Base-by-base conservation (phyloP, 1,140 invertebrate genomes). In the Dendrolimus kikuchii region DNA sequence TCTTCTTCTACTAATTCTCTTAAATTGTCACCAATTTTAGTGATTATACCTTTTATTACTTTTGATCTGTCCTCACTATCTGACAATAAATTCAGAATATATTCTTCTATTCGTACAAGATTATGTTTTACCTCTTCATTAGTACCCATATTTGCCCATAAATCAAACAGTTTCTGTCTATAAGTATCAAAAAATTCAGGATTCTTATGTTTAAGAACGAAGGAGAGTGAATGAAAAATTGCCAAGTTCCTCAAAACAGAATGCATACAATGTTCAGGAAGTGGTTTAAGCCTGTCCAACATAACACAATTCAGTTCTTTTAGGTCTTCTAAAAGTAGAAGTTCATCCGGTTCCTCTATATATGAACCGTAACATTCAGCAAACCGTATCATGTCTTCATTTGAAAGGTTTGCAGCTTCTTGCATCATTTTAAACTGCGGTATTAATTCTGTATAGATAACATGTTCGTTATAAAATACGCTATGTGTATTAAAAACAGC, bases 261-360 rank as follows among this genome's bases (percentile, higher is more conserved):
- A n/a, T 62, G 66, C 2, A 88, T 68, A 59, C 90, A 86, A 4
- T 87, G 73, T n/a, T 79, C 49, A 6, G 81, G 69, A 4, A 91
- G 58, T 2, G 86, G 71, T 7, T 67, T 57, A 5, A 79, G 77
- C 44, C 87, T 78, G 57, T 90, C 74, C 42, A 82, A 71, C 57
- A 91, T 74, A 8, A 49, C 36, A 57, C 80, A 91, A 0, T 86
- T 85, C 7, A 56, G 39, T 4, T 63, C 49, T 49, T 72, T 67
- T 36, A 92, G 63, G 71, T 92, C 89, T 65, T 90, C 85, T 52
- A 92, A 69, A 36, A 91, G 66, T 6, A 91, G 78, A 3, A 86
- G 65, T 69, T 89, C 88, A 41, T 87, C 57, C 5, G 66, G 55
- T 41, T 78, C 68, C 43, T 86, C 74, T 7, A 46, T 61, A 5